These are phyloP conservation scores for Tortricodes alternella DNA, from an alignment of 2,888 invertebrate species.

Conservation along the genomic window DNA sequence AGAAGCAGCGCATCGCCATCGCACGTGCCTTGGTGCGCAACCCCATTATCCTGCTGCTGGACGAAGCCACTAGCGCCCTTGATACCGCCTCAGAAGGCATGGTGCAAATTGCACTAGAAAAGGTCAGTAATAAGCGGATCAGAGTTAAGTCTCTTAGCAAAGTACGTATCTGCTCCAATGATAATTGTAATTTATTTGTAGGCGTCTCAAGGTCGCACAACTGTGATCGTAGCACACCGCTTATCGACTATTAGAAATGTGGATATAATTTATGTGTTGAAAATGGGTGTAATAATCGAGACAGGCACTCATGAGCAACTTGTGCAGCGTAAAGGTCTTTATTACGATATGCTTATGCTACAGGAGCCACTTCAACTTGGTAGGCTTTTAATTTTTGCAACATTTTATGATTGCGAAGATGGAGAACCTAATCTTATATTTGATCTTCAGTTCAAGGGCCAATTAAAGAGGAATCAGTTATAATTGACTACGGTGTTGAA, in stretches of 20 bases:
- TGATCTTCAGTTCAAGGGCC: background rate
- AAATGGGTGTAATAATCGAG: slow-evolving; percentile 84
- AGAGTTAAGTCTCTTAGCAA: background rate
- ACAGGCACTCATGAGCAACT: slow-evolving; percentile 85
- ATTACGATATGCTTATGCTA: slow-evolving; percentile 84
- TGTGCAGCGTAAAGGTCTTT: slow-evolving; percentile 83
- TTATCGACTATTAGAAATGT: slow-evolving; percentile 87
- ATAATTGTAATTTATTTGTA: slow-evolving; percentile 22
- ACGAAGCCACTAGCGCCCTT: slow-evolving; percentile 95
- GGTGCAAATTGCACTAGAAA: slow-evolving; percentile 92
- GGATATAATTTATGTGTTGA: slow-evolving; percentile 75
- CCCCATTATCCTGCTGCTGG: slow-evolving; percentile 89
- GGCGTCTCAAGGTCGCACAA: slow-evolving; percentile 89
- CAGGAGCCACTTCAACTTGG: slow-evolving; percentile 57
- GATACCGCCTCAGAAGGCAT: slow-evolving; percentile 93
- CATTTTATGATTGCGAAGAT: no score
- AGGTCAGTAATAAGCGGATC: slow-evolving; percentile 60
- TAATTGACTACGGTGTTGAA: slow-evolving; percentile 32
- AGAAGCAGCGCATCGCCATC: slow-evolving; percentile 95
- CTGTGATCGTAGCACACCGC: slow-evolving; percentile 91
- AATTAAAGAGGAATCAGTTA: slow-evolving; percentile 36
- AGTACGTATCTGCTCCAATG: background rate
- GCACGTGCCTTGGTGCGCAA: slow-evolving; percentile 92
- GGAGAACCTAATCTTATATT: background rate
- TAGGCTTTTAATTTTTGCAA: background rate